These are phyloP conservation scores for Alligator sinensis DNA, from an alignment of 2,113 vertebrate species.

Conservation along the genomic window DNA sequence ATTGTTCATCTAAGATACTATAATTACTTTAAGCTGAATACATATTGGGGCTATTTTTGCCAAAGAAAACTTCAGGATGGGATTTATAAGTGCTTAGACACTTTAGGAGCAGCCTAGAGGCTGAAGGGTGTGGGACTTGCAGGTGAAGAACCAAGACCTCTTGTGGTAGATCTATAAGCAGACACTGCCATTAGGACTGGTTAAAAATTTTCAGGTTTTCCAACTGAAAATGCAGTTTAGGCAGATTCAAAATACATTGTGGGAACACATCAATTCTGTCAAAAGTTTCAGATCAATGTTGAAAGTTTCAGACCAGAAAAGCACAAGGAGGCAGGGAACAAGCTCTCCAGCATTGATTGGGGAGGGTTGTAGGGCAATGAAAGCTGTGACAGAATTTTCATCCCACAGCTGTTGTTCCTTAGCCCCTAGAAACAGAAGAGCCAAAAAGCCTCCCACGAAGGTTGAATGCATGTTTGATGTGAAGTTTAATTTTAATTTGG, in stretches of 20 bases:
- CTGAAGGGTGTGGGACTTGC: not conserved
- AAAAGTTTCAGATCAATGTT: not conserved
- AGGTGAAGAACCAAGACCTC: not conserved
- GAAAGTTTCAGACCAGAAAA: not conserved
- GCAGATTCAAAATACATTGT: not conserved
- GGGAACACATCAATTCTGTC: not conserved
- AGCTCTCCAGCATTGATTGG: not conserved
- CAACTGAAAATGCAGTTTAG: not conserved
- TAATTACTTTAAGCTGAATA: not conserved
- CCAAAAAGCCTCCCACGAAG: not conserved
- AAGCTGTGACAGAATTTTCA: not conserved
- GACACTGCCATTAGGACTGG: not conserved
- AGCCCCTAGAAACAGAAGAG: not conserved
- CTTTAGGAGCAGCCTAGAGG: not conserved
- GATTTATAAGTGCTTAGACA: not conserved
- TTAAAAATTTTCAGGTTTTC: not conserved
- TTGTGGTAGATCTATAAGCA: not conserved
- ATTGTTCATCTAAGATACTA: not conserved
- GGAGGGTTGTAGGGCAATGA: not conserved
- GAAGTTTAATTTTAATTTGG: not conserved
- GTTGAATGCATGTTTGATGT: rapidly evolving
- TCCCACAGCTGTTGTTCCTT: not conserved
- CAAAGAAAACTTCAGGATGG: not conserved
- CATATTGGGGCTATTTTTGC: not conserved
- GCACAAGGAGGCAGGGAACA: not conserved